Conservation (phyloP, 2,797 vertebrate species). For the Rousettus madagascariensis region DNA sequence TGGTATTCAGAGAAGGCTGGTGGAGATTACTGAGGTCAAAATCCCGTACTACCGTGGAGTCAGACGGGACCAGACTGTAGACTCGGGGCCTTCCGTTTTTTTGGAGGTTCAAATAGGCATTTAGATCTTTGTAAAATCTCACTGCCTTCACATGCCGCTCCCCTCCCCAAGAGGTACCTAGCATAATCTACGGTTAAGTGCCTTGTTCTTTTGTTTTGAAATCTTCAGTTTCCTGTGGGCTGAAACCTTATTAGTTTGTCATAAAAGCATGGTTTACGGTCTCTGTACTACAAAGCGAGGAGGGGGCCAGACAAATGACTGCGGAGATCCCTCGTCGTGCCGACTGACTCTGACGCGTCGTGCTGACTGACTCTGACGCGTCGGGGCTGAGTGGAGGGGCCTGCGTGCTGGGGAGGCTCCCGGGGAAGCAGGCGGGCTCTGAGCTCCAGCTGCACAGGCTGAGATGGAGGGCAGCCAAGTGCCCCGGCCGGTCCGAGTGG, state of each 20-base stretch:
- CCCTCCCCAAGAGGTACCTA: neutral
- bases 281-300: neutral
- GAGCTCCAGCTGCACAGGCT: neutral
- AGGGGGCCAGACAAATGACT: neutral
- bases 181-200: neutral
- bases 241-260: neutral
- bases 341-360: accelerated
- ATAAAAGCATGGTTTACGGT: neutral
- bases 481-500: neutral
- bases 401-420: neutral
- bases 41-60: neutral
- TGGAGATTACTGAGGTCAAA: neutral
- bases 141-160: neutral
- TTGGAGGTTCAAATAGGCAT: neutral
- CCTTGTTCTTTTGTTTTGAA: neutral
- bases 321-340: neutral
- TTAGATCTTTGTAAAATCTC: neutral
- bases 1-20: neutral
- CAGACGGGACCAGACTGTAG: neutral
- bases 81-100: neutral
- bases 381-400: neutral
- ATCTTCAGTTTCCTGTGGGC: neutral
- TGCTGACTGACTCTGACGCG: accelerated
- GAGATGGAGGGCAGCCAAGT: neutral
- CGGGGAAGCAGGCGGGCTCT: neutral